Conservation (phyloP, 2,113 vertebrate genomes). For the Pelusios castaneus region DNA sequence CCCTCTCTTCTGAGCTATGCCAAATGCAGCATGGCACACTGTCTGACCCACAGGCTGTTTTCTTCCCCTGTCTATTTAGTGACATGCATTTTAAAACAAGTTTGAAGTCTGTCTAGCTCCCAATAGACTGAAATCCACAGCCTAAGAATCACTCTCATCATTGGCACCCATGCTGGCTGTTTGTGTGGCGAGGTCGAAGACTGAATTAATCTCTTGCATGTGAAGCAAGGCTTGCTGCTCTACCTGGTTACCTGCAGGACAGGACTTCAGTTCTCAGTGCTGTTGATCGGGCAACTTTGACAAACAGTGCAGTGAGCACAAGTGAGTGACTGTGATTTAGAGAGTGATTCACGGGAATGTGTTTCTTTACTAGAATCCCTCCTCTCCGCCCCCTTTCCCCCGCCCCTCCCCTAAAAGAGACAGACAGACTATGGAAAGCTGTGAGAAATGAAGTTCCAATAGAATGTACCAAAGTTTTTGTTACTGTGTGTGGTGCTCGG, state of each 20-base stretch:
- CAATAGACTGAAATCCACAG: background rate
- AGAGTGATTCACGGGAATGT: background rate
- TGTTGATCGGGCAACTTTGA: background rate
- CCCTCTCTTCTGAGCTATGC: background rate
- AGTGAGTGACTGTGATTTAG: background rate
- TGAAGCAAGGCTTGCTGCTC: background rate
- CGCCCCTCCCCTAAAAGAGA: too few relatives aligned
- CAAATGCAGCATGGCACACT: background rate
- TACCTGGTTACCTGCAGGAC: background rate
- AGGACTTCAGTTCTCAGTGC: background rate
- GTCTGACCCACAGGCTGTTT: background rate
- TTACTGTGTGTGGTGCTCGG: background rate
- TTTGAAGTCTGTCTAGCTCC: background rate
- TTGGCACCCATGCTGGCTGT: background rate
- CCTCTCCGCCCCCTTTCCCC: accelerated
- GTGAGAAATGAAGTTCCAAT: background rate
- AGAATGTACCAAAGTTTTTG: background rate
- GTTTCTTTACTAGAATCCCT: background rate
- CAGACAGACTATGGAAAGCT: background rate
- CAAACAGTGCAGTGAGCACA: background rate
- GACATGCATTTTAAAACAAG: background rate
- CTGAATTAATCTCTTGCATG: background rate
- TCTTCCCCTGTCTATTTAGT: background rate
- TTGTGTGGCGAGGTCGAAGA: background rate
- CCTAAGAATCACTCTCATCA: background rate